These are phyloP conservation scores for Speoplatyrhinus poulsoni DNA, from an alignment of 2,113 vertebrate genomes.

Conservation along the genomic window DNA sequence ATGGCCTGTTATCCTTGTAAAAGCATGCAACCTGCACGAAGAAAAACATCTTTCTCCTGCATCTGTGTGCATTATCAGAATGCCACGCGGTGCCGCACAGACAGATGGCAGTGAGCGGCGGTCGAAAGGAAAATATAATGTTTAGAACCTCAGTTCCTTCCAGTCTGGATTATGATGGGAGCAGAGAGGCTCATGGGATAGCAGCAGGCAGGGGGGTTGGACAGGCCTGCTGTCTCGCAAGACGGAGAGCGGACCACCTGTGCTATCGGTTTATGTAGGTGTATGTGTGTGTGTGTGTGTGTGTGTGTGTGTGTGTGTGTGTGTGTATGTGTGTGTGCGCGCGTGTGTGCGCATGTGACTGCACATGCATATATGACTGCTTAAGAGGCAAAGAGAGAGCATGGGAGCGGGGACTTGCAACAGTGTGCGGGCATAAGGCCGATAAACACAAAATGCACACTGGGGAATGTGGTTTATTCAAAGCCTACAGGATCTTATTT, in stretches of 20 bases:
- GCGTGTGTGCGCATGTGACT: constrained; percentile 30
- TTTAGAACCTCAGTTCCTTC: constrained; percentile 51
- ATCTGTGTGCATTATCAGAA: constrained; percentile 63
- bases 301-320: constrained; percentile 17
- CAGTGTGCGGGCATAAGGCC: constrained; percentile 34
- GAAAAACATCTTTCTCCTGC: constrained; percentile 64
- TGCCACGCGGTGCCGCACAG: constrained; percentile 45
- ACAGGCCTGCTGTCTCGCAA: constrained; percentile 25
- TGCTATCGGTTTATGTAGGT: constrained; percentile 16
- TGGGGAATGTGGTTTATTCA: constrained; percentile 36
- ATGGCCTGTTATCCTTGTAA: constrained; percentile 44
- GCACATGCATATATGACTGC: constrained; percentile 3
- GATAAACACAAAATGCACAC: constrained; percentile 23
- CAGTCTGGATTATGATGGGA: constrained; percentile 35
- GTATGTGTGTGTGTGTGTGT: constrained; percentile 9
- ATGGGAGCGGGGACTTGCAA: constrained; percentile 47
- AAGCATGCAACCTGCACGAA: constrained; percentile 51
- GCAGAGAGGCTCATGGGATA: constrained; percentile 57
- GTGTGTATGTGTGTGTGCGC: constrained; percentile 2
- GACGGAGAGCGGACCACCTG: constrained; percentile 57
- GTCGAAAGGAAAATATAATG: constrained; percentile 40
- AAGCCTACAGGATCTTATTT: constrained; percentile 23
- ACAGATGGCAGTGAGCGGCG: constrained; percentile 59
- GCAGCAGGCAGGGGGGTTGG: constrained; percentile 28
- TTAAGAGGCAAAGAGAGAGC: constrained; percentile 10